phyloP scores from a whole-genome alignment of 2,888 invertebrate genomes.

The Blomia tropicalis region DNA sequence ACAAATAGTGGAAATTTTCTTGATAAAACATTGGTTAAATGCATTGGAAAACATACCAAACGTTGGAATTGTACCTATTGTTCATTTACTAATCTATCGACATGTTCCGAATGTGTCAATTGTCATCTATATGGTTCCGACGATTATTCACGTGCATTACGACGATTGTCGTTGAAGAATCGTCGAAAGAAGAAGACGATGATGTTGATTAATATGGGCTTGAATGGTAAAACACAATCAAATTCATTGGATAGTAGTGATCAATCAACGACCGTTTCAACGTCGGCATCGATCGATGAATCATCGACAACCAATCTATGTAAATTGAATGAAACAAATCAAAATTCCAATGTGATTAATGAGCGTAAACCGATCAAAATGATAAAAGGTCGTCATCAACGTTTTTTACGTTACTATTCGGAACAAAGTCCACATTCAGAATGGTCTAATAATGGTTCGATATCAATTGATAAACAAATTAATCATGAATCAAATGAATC shows the following conservation, averaged over 20 bases:
- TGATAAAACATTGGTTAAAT: slow-evolving; percentile 30
- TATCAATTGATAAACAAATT: no score
- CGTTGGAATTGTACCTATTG: slow-evolving; percentile 30
- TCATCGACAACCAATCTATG: no score
- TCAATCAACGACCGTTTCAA: neutral
- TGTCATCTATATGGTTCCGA: slow-evolving; percentile 15
- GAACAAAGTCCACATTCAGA: no score
- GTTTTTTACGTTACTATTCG: neutral
- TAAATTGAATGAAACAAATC: no score
- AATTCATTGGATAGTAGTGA: neutral
- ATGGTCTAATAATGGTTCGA: no score
- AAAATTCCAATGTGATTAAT: no score
- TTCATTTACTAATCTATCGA: slow-evolving; percentile 27
- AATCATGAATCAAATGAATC: no score
- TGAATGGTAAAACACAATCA: neutral
- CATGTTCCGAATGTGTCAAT: slow-evolving; percentile 30
- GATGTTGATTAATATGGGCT: neutral
- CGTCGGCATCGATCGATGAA: neutral
- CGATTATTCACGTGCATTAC: neutral
- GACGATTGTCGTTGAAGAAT: neutral
- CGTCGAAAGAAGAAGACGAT: neutral
- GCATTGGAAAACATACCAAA: slow-evolving; percentile 29
- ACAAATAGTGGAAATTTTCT: slow-evolving; percentile 27
- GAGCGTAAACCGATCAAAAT: no score
- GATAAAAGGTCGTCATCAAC: no score